These are phyloP conservation scores for Ormyrus nitidulus DNA, from an alignment of 2,888 invertebrate genomes.

Conservation along the genomic window DNA sequence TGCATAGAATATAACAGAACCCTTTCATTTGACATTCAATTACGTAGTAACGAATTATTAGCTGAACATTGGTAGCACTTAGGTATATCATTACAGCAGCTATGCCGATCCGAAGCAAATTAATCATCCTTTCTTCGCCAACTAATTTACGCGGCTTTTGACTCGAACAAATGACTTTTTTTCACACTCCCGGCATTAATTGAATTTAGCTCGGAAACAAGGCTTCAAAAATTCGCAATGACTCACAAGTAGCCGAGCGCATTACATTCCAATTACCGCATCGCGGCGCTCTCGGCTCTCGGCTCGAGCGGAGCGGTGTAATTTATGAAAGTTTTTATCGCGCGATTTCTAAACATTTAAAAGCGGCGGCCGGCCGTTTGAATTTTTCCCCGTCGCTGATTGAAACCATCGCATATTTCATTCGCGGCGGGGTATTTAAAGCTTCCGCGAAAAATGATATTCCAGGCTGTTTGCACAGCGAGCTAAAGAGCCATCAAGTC, in stretches of 20 bases:
- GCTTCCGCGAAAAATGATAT: conserved; percentile 59
- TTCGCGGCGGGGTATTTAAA: conserved; percentile 11
- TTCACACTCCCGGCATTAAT: conserved; percentile 33
- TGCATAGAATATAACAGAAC: no score
- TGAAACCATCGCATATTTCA: conserved; percentile 41
- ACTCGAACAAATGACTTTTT: conserved; percentile 16
- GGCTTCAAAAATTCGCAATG: conserved; percentile 34
- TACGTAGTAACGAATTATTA: no score
- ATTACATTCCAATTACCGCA: conserved; percentile 43
- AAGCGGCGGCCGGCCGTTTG: conserved; percentile 58
- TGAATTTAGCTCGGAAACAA: conserved; percentile 50
- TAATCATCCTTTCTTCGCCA: not conserved
- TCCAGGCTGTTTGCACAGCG: conserved; percentile 21
- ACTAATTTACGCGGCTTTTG: conserved; percentile 25
- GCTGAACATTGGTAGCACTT: no score
- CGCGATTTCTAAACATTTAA: conserved; percentile 56
- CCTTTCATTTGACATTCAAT: no score
- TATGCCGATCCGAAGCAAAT: not conserved
- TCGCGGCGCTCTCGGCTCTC: not conserved
- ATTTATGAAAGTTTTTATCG: conserved; percentile 52
- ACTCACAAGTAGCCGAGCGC: conserved; percentile 8
- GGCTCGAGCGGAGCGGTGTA: not conserved
- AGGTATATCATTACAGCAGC: no score
- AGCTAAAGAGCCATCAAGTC: conserved; percentile 23
- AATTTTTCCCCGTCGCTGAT: conserved; percentile 59